Evolutionary conservation across 2,113 vertebrate genomes (phyloP).

Genomic region (Elephas maximus): DNA sequence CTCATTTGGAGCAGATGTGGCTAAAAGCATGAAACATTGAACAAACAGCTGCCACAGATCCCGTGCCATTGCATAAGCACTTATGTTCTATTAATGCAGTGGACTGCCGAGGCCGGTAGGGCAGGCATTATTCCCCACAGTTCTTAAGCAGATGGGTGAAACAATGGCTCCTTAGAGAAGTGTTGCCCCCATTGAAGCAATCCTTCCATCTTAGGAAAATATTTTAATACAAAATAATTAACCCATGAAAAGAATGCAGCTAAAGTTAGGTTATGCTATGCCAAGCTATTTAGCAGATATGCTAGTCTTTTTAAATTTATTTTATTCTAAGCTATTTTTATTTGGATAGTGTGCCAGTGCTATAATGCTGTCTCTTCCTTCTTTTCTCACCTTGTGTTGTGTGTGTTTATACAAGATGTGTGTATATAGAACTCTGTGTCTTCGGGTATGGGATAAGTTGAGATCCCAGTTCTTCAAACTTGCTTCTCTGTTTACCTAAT

Average conservation of each 20-base stretch:
- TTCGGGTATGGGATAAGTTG: not conserved
- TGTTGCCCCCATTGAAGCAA: not conserved
- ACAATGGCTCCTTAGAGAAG: not conserved
- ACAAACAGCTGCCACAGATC: slow-evolving; percentile 99
- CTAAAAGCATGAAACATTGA: slow-evolving; percentile 99
- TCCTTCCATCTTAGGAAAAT: not conserved
- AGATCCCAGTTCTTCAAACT: not conserved
- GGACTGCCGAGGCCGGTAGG: slow-evolving; percentile 82
- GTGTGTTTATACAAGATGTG: not conserved
- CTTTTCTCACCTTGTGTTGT: not conserved
- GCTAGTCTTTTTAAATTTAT: not conserved
- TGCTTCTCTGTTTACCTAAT: not conserved
- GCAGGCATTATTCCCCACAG: slow-evolving; percentile 77
- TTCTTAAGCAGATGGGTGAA: slow-evolving; percentile 83
- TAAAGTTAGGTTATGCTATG: not conserved
- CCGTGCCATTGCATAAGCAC: slow-evolving; percentile 91
- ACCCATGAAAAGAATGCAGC: not conserved
- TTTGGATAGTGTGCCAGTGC: not conserved
- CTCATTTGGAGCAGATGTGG: slow-evolving; percentile 99
- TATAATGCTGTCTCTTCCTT: not conserved
- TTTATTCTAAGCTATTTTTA: not conserved
- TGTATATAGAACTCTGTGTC: not conserved
- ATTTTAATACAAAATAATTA: not conserved
- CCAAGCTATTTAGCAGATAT: not conserved
- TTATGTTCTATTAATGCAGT: slow-evolving; percentile 91